Conservation (phyloP, 2,113 vertebrate genomes). For the Sterna hirundo region DNA sequence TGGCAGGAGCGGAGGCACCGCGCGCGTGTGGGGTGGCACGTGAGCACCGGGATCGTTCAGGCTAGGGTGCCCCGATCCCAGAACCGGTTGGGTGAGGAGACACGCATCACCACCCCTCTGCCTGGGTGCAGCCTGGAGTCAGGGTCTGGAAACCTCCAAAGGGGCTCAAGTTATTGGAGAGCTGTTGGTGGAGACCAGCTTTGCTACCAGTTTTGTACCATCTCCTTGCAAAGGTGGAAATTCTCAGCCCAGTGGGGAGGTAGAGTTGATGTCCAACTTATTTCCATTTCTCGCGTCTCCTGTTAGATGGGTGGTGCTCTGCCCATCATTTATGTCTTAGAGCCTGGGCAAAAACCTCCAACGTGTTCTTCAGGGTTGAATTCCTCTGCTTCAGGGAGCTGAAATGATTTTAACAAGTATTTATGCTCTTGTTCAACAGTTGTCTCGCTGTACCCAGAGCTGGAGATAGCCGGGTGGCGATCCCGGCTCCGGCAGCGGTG, state of each 20-base stretch:
- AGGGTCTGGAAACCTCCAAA: not conserved
- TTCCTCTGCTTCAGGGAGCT: not conserved
- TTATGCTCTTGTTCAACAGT: not conserved
- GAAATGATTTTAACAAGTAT: not conserved
- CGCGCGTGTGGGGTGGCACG: accelerated
- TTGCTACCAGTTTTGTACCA: not conserved
- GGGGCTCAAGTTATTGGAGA: not conserved
- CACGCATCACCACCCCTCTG: not conserved
- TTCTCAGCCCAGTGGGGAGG: not conserved
- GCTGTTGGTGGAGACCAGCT: not conserved
- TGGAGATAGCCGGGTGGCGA: not conserved
- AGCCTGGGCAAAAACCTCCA: not conserved
- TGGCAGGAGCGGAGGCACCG: accelerated
- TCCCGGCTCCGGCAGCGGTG: not conserved
- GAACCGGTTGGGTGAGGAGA: not conserved
- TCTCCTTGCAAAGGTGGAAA: not conserved
- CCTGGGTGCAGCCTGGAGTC: not conserved
- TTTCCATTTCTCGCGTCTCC: not conserved
- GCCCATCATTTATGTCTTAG: not conserved
- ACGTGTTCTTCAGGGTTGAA: not conserved
- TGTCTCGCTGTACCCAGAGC: not conserved
- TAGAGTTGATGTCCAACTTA: not conserved
- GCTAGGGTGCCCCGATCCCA: not conserved
- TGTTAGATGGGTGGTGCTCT: not conserved
- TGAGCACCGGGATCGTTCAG: not conserved